A percentile compares a stretch with the other conserved stretches of the same genome.
These are phyloP conservation scores for Tetragnatha montana DNA, from an alignment of 2,888 invertebrate species.

Conservation along the genomic window DNA sequence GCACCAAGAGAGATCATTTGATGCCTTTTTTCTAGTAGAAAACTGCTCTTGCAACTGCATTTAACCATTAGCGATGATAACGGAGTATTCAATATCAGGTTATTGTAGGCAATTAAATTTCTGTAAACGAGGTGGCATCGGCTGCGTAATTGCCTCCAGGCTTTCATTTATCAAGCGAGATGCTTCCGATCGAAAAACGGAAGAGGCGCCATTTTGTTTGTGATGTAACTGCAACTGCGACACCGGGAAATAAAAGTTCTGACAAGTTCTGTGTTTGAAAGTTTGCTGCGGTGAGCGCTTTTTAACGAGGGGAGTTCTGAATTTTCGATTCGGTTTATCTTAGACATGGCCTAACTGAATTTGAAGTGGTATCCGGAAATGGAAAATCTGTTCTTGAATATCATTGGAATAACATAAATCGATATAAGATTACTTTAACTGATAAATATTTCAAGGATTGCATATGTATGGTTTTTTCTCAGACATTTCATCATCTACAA, in stretches of 20 bases:
- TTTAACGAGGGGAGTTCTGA: neutral
- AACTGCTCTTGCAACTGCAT: neutral
- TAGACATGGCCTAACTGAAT: neutral
- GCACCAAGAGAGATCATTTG: neutral
- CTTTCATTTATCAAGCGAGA: neutral
- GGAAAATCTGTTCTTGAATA: too few species aligned
- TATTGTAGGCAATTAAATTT: constrained; percentile 46
- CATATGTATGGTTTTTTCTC: too few species aligned
- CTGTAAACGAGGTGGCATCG: constrained; percentile 18
- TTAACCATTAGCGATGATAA: constrained; percentile 37
- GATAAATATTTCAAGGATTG: too few species aligned
- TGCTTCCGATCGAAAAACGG: neutral
- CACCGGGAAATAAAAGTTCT: neutral
- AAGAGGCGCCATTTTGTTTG: neutral
- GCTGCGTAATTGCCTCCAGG: neutral
- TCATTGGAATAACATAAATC: too few species aligned
- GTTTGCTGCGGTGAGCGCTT: neutral
- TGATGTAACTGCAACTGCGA: neutral
- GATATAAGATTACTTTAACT: too few species aligned
- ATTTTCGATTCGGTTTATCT: neutral
- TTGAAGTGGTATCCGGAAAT: neutral
- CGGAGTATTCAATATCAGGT: constrained; percentile 30
- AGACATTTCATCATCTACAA: too few species aligned
- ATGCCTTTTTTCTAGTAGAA: neutral
- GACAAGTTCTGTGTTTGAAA: neutral